phyloP scores from a whole-genome alignment of 2,888 invertebrate species.

The Luperina testacea region DNA sequence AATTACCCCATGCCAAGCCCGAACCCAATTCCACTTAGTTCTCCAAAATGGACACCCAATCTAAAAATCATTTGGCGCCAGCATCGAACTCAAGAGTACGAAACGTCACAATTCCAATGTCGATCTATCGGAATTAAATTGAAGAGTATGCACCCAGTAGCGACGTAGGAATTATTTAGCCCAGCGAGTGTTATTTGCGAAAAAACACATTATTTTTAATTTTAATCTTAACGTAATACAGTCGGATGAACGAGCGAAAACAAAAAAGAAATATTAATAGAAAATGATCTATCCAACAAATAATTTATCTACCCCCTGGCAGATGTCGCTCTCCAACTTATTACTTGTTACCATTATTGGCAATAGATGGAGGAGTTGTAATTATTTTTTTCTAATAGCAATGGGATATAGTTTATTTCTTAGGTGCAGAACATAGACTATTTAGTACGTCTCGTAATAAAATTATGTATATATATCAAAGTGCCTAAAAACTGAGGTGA shows the following conservation, averaged over 20 bases:
- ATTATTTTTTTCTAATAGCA: background rate
- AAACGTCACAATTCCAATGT: too few relatives aligned
- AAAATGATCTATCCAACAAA: background rate
- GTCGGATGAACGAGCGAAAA: background rate
- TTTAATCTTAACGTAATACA: background rate
- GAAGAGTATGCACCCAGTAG: too few relatives aligned
- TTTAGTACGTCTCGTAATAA: background rate
- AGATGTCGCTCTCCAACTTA: slow-evolving; percentile 6
- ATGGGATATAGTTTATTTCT: background rate
- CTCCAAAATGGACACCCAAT: too few relatives aligned
- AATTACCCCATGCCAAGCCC: too few relatives aligned
- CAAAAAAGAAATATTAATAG: background rate
- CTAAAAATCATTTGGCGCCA: too few relatives aligned
- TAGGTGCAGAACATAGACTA: background rate
- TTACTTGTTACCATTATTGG: background rate
- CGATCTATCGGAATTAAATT: too few relatives aligned
- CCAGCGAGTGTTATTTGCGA: background rate
- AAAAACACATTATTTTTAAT: background rate
- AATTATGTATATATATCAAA: background rate
- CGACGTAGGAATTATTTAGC: background rate
- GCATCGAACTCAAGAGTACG: too few relatives aligned
- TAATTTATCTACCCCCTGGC: background rate
- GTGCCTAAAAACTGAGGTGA: background rate
- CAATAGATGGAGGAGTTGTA: background rate
- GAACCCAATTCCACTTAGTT: too few relatives aligned